A percentile compares a stretch with the other conserved stretches of the same genome.
These are phyloP conservation scores for Oithona nana DNA, from an alignment of 2,888 invertebrate genomes.

Conservation along the genomic window DNA sequence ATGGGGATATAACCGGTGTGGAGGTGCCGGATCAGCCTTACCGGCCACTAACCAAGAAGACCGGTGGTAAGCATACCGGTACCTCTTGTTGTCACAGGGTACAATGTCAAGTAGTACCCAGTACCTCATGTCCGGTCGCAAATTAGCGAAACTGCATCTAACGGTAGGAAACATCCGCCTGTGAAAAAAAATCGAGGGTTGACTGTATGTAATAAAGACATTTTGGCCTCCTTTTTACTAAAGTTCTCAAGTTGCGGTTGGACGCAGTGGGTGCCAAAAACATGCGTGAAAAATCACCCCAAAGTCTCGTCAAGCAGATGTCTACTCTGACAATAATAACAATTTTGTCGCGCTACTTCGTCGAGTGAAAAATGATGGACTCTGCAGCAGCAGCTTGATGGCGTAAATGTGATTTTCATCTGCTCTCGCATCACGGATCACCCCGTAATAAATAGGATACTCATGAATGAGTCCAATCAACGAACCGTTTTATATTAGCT, in stretches of 20 bases:
- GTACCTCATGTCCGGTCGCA: constrained; percentile 40
- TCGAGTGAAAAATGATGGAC: not conserved
- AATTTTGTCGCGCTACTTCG: not conserved
- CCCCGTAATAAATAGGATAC: not conserved
- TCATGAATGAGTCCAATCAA: not conserved
- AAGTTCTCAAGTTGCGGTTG: not conserved
- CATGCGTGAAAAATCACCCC: not conserved
- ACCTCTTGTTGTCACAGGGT: constrained; percentile 56
- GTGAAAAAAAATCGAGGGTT: constrained; percentile 26
- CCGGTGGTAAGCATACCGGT: constrained; percentile 61
- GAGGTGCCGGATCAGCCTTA: constrained; percentile 52
- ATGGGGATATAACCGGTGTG: constrained; percentile 50
- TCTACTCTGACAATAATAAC: not conserved
- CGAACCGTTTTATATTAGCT: not conserved
- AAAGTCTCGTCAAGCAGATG: not conserved
- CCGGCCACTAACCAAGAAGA: constrained; percentile 65
- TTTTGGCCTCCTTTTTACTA: no score
- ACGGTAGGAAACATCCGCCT: constrained; percentile 68
- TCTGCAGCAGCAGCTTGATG: not conserved
- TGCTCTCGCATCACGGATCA: not conserved
- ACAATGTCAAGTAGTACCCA: constrained; percentile 58
- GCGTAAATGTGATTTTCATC: not conserved
- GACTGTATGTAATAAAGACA: no score
- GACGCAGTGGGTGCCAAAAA: not conserved
- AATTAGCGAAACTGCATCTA: constrained; percentile 48